These are phyloP conservation scores for Pollenia amentaria DNA, from an alignment of 2,888 invertebrate species.

Conservation along the genomic window DNA sequence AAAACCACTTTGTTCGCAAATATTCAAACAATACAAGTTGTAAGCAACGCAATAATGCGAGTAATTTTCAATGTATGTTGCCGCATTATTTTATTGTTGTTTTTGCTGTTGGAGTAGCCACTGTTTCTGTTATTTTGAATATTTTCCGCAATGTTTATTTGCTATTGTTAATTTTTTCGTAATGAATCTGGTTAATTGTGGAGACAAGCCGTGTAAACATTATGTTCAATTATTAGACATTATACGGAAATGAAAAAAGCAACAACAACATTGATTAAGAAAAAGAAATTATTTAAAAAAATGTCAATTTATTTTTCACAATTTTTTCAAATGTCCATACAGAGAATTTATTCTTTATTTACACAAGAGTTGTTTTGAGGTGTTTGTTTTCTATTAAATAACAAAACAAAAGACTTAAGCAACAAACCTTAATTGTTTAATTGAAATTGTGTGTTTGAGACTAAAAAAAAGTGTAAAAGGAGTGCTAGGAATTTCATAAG, in stretches of 20 bases:
- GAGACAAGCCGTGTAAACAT: conserved; percentile 65
- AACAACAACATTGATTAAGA: conserved; percentile 25
- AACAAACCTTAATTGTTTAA: conserved; percentile 10
- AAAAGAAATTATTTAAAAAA: conserved; percentile 1
- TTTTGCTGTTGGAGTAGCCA: background rate
- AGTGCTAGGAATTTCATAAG: background rate
- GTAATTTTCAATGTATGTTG: conserved; percentile 56
- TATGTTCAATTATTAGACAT: conserved; percentile 54
- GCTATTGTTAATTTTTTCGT: conserved; percentile 60
- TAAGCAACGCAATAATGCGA: conserved; percentile 65
- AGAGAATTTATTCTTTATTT: conserved; percentile 20
- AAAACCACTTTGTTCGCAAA: conserved; percentile 46
- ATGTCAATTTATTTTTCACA: background rate
- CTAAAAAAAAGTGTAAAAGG: conserved; percentile 3
- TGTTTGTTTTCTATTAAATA: background rate
- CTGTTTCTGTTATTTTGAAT: conserved; percentile 44
- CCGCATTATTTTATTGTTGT: background rate
- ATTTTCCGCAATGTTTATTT: conserved; percentile 65
- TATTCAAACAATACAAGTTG: conserved; percentile 46
- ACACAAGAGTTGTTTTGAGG: background rate
- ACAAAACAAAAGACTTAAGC: conserved; percentile 43
- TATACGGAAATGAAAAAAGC: conserved; percentile 56
- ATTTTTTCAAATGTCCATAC: background rate
- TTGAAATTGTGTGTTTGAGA: background rate
- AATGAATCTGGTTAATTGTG: conserved; percentile 65